Conservation (phyloP, 2,888 invertebrate genomes). For the Drosophila bunnanda region DNA sequence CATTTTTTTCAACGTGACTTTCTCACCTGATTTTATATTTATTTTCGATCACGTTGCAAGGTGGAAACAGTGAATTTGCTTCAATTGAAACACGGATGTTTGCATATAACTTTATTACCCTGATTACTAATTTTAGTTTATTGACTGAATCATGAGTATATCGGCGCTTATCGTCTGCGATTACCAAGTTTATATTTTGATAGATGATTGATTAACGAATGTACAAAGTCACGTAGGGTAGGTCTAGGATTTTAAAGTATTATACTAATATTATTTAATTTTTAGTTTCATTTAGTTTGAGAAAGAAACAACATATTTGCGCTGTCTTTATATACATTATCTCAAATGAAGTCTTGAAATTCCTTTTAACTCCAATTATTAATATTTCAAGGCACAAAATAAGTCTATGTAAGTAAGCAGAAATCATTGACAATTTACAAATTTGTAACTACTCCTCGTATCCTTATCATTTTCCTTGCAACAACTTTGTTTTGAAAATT, state of each 20-base stretch:
- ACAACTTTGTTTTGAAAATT: constrained; percentile 13
- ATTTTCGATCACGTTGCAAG: constrained; percentile 5
- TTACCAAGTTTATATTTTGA: constrained; percentile 18
- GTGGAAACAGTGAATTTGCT: constrained; percentile 27
- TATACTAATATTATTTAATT: too few species aligned
- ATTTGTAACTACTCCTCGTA: fast-evolving
- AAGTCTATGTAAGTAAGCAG: too few species aligned
- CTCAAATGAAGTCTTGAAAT: too few species aligned
- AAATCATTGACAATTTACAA: neutral
- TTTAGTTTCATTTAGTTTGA: too few species aligned
- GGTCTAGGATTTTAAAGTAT: constrained; percentile 2
- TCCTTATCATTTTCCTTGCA: too few species aligned
- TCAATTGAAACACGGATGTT: constrained; percentile 45
- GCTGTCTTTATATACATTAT: too few species aligned
- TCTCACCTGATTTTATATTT: neutral
- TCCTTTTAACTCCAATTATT: too few species aligned
- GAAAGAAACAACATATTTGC: too few species aligned
- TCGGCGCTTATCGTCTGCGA: neutral
- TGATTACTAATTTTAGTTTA: constrained; percentile 16
- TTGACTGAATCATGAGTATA: neutral
- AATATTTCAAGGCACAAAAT: too few species aligned
- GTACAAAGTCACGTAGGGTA: constrained; percentile 2
- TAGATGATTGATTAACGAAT: neutral
- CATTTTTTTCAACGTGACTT: constrained; percentile 24
- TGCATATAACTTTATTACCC: constrained; percentile 9